These are phyloP conservation scores for Apaloderma vittatum DNA, from an alignment of 2,113 vertebrate species.

Conservation along the genomic window DNA sequence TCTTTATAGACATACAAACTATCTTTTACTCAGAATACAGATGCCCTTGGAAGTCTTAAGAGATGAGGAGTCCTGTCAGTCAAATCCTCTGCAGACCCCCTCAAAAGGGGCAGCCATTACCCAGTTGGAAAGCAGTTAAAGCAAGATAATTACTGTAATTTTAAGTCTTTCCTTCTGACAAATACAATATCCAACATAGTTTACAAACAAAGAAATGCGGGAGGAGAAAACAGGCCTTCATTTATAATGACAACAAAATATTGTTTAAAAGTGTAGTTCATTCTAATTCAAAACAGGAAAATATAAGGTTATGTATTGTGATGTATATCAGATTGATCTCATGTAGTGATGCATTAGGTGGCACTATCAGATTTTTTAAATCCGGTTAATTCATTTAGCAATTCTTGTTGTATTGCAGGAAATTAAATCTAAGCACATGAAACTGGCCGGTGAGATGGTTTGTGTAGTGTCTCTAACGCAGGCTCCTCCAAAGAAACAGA, in stretches of 20 bases:
- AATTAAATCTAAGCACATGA: conserved; percentile 61
- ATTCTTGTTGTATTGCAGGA: conserved; percentile 75
- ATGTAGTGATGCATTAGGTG: not conserved
- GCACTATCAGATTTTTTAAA: not conserved
- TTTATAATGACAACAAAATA: not conserved
- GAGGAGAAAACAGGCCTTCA: not conserved
- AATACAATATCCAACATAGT: not conserved
- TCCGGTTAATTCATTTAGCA: not conserved
- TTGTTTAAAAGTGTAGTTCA: not conserved
- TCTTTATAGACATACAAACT: conserved; percentile 5
- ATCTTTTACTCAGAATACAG: not conserved
- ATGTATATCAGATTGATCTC: not conserved
- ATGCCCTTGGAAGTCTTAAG: conserved; percentile 3
- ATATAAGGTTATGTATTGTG: not conserved
- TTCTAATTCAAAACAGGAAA: not conserved
- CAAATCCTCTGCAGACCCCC: not conserved
- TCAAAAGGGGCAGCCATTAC: not conserved
- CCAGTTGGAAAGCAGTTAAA: not conserved
- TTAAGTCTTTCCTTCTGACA: conserved; percentile 11
- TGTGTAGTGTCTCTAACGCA: conserved; percentile 67
- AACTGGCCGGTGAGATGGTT: conserved; percentile 68
- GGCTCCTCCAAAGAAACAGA: conserved; percentile 18
- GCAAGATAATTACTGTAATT: not conserved
- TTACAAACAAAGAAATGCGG: not conserved
- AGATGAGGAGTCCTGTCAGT: not conserved